Conservation (phyloP, 1,140 invertebrate species). For the Micrasema longulum region DNA sequence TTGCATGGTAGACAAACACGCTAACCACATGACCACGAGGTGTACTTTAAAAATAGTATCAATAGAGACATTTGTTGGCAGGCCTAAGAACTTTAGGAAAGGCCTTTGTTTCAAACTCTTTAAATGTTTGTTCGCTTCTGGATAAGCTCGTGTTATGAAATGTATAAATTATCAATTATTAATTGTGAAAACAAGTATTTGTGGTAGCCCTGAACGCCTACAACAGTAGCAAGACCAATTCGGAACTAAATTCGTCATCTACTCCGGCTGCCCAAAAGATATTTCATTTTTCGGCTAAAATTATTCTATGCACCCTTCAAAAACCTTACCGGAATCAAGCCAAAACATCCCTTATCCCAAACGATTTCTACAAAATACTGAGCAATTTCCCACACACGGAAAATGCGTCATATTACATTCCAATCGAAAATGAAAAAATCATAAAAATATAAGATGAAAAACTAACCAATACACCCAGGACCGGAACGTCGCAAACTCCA, state of each 20-base stretch:
- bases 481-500: constrained; percentile 30
- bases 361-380: constrained; percentile 11
- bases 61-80: no score
- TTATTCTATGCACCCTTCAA: constrained; percentile 46
- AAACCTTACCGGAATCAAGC: constrained; percentile 17
- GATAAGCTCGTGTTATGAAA: not conserved
- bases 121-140: not conserved
- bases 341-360: not conserved
- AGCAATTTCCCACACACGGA: constrained; percentile 7
- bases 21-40: no score
- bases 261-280: constrained; percentile 53
- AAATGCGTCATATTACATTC: constrained; percentile 23
- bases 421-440: constrained; percentile 50
- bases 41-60: no score
- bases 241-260: constrained; percentile 56
- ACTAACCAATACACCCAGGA: constrained; percentile 37
- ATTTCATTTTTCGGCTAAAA: constrained; percentile 55
- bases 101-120: no score
- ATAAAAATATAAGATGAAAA: constrained; percentile 57
- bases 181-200: constrained; percentile 14
- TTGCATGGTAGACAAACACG: no score
- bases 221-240: constrained; percentile 55
- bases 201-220: constrained; percentile 47
- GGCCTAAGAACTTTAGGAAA: no score
- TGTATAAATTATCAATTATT: constrained; percentile 21